Conservation (phyloP, 2,113 vertebrate genomes). For the Antennarius striatus region DNA sequence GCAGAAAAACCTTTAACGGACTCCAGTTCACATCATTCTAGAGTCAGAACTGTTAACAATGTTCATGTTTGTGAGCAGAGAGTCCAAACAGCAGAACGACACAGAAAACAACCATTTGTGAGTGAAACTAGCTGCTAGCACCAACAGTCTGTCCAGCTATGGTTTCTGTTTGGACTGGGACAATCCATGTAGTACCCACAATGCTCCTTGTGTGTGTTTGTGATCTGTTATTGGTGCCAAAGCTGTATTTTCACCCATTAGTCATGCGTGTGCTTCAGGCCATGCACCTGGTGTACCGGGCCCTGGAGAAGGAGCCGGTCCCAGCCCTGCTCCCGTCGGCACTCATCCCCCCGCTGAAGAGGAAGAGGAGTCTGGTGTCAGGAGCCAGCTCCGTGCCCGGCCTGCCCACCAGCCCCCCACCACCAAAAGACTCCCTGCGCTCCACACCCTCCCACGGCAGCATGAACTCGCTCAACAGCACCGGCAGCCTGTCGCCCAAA, state of each 20-base stretch:
- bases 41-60: no score
- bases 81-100: no score
- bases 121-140: no score
- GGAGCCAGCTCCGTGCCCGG: constrained; percentile 84
- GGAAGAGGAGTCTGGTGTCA: constrained; percentile 85
- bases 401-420: constrained; percentile 90
- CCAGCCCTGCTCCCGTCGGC: constrained; percentile 86
- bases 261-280: constrained; percentile 78
- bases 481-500: constrained; percentile 92
- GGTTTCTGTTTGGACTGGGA: no score
- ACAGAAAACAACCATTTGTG: no score
- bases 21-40: no score
- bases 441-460: constrained; percentile 95
- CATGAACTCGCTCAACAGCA: constrained; percentile 91
- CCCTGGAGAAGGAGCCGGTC: constrained; percentile 96
- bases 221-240: no score
- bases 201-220: no score
- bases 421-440: constrained; percentile 91
- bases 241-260: neutral
- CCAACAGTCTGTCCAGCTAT: no score
- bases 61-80: no score
- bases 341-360: constrained; percentile 92
- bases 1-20: no score
- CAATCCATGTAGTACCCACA: no score
- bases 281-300: constrained; percentile 98